Percentiles rank a stretch among this genome's conserved stretches.
These are phyloP conservation scores for Periparus ater DNA, from an alignment of 2,797 vertebrate genomes.

Conservation along the genomic window DNA sequence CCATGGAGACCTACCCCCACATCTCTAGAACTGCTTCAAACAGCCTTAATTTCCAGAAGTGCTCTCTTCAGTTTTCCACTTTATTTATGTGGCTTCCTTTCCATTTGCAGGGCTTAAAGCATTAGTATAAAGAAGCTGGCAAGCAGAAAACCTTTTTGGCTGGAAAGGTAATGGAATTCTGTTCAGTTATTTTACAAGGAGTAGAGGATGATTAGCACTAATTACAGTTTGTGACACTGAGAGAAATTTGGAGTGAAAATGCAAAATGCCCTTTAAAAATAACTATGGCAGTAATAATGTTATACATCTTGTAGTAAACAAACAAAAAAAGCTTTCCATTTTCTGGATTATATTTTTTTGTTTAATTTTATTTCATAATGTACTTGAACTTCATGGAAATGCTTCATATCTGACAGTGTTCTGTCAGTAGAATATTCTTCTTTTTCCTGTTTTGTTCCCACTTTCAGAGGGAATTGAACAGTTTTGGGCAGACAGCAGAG, in stretches of 20 bases:
- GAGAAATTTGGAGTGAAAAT: neutral
- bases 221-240: neutral
- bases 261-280: neutral
- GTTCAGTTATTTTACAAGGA: constrained; percentile 1
- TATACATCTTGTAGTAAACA: neutral
- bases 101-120: neutral
- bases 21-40: neutral
- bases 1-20: neutral
- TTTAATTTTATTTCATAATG: neutral
- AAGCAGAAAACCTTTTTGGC: neutral
- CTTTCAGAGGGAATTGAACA: neutral
- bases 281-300: neutral
- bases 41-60: neutral
- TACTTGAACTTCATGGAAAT: neutral
- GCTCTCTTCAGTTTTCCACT: neutral
- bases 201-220: neutral
- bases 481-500: neutral
- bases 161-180: constrained; percentile 5
- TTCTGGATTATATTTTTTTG: neutral
- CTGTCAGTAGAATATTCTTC: neutral
- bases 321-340: neutral
- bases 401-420: neutral
- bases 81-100: neutral
- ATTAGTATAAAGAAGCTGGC: neutral
- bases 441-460: neutral